Conservation (phyloP, 1,140 invertebrate genomes). For the Nixonia krombeini region DNA sequence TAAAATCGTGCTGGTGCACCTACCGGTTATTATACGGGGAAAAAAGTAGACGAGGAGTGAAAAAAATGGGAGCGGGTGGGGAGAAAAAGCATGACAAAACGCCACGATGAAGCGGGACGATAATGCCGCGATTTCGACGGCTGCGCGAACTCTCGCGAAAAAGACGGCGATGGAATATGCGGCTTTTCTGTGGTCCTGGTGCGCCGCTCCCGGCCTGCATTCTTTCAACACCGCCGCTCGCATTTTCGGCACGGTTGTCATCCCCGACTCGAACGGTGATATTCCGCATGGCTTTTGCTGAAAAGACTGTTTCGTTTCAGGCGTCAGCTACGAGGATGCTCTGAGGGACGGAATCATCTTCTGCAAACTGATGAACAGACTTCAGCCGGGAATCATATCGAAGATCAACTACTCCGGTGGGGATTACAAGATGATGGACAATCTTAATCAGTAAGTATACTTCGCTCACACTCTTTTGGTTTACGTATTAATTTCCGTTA, state of each 20-base stretch:
- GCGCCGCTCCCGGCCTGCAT: slow-evolving; percentile 49
- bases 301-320: too few relatives aligned
- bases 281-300: too few relatives aligned
- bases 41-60: slow-evolving; percentile 23
- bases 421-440: slow-evolving; percentile 96
- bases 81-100: slow-evolving; percentile 25
- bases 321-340: slow-evolving; percentile 81
- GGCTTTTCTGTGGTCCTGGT: slow-evolving; percentile 63
- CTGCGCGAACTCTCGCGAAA: slow-evolving; percentile 25
- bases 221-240: too few relatives aligned
- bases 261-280: too few relatives aligned
- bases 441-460: slow-evolving; percentile 84
- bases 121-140: background rate
- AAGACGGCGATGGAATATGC: background rate
- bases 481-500: too few relatives aligned
- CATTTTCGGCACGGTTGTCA: too few relatives aligned
- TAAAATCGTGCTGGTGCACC: slow-evolving; percentile 61
- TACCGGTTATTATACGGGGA: slow-evolving; percentile 57
- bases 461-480: too few relatives aligned
- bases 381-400: slow-evolving; percentile 86
- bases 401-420: slow-evolving; percentile 90
- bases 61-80: slow-evolving; percentile 17
- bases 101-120: too few relatives aligned
- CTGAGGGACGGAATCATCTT: slow-evolving; percentile 87
- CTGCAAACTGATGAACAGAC: slow-evolving; percentile 89